phyloP scores from a whole-genome alignment of 2,113 vertebrate genomes.

The Ctenodactylus gundi region DNA sequence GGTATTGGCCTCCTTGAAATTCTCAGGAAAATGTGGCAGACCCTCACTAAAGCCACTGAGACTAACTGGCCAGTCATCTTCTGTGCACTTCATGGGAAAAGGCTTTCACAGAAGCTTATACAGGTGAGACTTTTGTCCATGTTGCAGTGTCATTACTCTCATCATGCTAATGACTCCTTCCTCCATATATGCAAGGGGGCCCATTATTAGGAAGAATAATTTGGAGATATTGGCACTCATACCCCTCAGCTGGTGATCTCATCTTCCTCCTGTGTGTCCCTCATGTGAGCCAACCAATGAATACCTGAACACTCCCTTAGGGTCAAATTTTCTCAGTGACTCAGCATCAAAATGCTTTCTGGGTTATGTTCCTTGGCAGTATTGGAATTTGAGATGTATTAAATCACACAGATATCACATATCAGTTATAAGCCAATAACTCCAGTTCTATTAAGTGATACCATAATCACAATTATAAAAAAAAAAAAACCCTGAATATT shows the following conservation, averaged over 20 bases:
- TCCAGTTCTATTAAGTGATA: background rate
- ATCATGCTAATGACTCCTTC: background rate
- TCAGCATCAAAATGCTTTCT: background rate
- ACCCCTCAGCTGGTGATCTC: background rate
- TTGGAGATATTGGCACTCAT: background rate
- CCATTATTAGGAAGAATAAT: background rate
- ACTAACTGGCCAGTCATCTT: background rate
- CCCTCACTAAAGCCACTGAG: background rate
- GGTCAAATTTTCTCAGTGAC: background rate
- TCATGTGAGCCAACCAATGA: background rate
- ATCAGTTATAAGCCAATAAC: background rate
- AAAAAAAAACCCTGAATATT: background rate
- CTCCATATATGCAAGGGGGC: background rate
- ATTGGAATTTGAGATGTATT: background rate
- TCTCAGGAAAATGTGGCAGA: background rate
- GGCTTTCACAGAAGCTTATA: background rate
- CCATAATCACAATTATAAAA: background rate
- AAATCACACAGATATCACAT: background rate
- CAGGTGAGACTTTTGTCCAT: background rate
- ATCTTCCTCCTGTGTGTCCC: background rate
- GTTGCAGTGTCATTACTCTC: background rate
- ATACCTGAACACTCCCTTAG: background rate
- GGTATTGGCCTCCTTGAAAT: background rate
- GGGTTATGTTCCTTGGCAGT: background rate
- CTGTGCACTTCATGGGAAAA: background rate